These are phyloP conservation scores for Mechanitis messenoides DNA, from an alignment of 2,888 invertebrate genomes.

Conservation along the genomic window DNA sequence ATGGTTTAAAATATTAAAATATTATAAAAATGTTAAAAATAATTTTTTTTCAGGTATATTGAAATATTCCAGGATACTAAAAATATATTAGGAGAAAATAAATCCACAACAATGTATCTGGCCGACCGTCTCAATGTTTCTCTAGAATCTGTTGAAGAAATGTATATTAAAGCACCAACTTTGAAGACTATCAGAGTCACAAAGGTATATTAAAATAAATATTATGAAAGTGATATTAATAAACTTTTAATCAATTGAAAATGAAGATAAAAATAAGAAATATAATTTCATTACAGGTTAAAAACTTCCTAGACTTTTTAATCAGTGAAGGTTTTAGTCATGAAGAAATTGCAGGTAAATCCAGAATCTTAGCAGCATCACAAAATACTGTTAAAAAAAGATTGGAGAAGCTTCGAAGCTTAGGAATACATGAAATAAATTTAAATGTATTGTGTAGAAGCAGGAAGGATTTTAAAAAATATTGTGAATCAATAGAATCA, in stretches of 20 bases:
- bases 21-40: background rate
- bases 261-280: background rate
- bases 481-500: slow-evolving; percentile 47
- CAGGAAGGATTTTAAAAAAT: slow-evolving; percentile 73
- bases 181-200: slow-evolving; percentile 72
- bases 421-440: slow-evolving; percentile 66
- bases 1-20: background rate
- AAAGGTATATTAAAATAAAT: slow-evolving; percentile 55
- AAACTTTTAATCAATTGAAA: background rate
- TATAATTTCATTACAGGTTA: slow-evolving; percentile 58
- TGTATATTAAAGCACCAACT: slow-evolving; percentile 71
- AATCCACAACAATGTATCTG: slow-evolving; percentile 71
- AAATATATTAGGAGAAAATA: slow-evolving; percentile 68
- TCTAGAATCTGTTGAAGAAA: slow-evolving; percentile 60
- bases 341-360: slow-evolving; percentile 72
- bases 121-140: slow-evolving; percentile 71
- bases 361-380: slow-evolving; percentile 74
- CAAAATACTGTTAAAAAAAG: slow-evolving; percentile 74
- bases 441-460: slow-evolving; percentile 76
- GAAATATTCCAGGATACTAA: slow-evolving; percentile 58
- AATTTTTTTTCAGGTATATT: slow-evolving; percentile 49
- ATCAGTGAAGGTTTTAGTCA: slow-evolving; percentile 70
- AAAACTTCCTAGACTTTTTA: slow-evolving; percentile 77
- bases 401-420: slow-evolving; percentile 62
- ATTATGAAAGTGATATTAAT: background rate